phyloP scores from a whole-genome alignment of 2,113 vertebrate species.

The Crotalus horridus region DNA sequence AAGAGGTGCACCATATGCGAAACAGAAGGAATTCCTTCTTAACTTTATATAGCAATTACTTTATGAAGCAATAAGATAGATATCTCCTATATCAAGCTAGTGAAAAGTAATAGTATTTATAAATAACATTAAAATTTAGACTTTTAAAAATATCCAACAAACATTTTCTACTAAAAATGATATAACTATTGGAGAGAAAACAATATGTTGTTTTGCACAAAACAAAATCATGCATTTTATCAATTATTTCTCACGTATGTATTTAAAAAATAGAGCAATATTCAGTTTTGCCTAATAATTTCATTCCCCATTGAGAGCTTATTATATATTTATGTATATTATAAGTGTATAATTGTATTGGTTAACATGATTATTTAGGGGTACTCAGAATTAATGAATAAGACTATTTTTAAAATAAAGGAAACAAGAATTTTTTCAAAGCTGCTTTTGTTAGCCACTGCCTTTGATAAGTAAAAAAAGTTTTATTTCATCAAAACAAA shows the following conservation, averaged over 20 bases:
- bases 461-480: neutral
- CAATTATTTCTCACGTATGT: neutral
- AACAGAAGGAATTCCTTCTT: neutral
- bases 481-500: conserved; percentile 43
- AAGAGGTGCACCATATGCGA: neutral
- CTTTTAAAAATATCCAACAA: neutral
- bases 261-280: neutral
- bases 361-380: neutral
- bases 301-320: neutral
- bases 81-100: neutral
- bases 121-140: neutral
- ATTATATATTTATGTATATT: neutral
- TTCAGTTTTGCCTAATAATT: conserved; percentile 12
- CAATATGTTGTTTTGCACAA: neutral
- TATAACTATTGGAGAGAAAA: neutral
- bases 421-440: conserved; percentile 9
- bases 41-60: conserved; percentile 28
- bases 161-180: neutral
- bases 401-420: neutral
- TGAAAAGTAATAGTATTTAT: neutral
- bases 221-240: neutral
- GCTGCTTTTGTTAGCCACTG: neutral
- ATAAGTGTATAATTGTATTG: neutral
- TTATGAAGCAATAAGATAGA: conserved; percentile 27
- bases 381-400: neutral